A percentile compares a stretch with the other conserved stretches of the same genome.
These are phyloP conservation scores for Phasia obesa DNA, from an alignment of 2,888 invertebrate species.

Conservation along the genomic window DNA sequence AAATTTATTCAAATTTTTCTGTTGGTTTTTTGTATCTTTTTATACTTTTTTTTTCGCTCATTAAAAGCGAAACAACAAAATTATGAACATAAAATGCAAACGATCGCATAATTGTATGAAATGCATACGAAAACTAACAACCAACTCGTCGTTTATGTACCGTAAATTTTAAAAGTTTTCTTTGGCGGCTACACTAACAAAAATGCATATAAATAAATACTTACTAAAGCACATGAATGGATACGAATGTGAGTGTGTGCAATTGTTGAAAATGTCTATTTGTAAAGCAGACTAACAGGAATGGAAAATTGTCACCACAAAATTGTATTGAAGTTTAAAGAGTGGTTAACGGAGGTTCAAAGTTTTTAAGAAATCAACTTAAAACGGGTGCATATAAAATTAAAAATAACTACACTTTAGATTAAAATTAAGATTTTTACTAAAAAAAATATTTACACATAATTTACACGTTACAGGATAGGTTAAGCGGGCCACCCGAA, in stretches of 20 bases:
- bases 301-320: background rate
- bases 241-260: background rate
- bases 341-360: no score
- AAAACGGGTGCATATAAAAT: no score
- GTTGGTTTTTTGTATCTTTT: background rate
- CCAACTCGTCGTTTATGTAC: constrained; percentile 46
- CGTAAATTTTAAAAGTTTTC: constrained; percentile 62
- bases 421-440: no score
- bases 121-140: constrained; percentile 27
- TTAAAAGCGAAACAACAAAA: constrained; percentile 33
- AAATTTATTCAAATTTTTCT: constrained; percentile 33
- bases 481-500: no score
- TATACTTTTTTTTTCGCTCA: constrained; percentile 15
- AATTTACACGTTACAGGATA: no score
- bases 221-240: background rate
- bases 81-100: constrained; percentile 49
- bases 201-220: background rate
- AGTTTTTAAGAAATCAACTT: no score
- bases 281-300: background rate
- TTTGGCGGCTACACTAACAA: constrained; percentile 37
- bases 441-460: no score
- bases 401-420: no score
- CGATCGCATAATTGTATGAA: constrained; percentile 64
- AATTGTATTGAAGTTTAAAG: background rate
- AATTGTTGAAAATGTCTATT: background rate